Evolutionary conservation across 1,140 invertebrate species (phyloP).

Genomic region (Samia ricini): DNA sequence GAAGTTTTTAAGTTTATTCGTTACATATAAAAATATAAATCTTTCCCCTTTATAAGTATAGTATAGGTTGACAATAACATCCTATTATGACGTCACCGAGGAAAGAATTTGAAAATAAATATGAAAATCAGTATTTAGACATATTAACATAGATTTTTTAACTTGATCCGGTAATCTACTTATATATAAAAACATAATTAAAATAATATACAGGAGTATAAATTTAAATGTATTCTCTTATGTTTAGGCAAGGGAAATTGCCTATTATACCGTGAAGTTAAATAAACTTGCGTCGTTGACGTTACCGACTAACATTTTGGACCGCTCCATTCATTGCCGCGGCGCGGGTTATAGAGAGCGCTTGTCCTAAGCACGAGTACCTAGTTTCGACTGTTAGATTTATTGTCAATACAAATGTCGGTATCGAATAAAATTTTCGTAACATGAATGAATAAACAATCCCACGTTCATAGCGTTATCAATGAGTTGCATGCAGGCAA

Average conservation of each 20-base stretch:
- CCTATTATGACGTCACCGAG: too few species aligned
- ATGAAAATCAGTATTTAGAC: too few species aligned
- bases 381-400: not conserved
- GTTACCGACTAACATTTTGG: not conserved
- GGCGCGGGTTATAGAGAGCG: not conserved
- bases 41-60: too few species aligned
- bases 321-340: not conserved
- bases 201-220: too few species aligned
- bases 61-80: too few species aligned
- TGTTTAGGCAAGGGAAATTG: not conserved
- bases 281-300: not conserved
- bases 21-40: too few species aligned
- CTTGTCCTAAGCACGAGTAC: not conserved
- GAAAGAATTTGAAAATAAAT: too few species aligned
- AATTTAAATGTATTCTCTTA: not conserved
- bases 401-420: not conserved
- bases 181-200: too few species aligned
- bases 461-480: constrained; percentile 76
- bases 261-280: not conserved
- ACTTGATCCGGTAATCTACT: too few species aligned
- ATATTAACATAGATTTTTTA: too few species aligned
- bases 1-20: too few species aligned
- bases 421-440: constrained; percentile 5
- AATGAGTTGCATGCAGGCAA: constrained; percentile 75
- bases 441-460: constrained; percentile 77